Conservation (phyloP, 2,113 vertebrate genomes). For the Rissa tridactyla region DNA sequence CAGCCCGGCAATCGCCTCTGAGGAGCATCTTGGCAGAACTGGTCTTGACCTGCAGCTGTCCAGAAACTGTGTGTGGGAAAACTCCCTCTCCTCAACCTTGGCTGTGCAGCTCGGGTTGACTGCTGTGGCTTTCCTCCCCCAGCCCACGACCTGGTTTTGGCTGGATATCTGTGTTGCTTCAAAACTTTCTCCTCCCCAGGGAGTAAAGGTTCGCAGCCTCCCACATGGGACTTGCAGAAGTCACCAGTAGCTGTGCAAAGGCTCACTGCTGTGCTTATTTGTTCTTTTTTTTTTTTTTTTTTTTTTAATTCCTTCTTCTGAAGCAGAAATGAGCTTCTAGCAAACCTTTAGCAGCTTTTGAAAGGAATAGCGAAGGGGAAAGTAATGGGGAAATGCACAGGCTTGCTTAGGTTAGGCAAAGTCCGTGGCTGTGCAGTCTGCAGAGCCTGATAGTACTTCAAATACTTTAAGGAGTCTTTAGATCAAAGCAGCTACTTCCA, state of each 20-base stretch:
- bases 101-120: too few relatives aligned
- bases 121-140: background rate
- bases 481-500: background rate
- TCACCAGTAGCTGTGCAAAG: background rate
- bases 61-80: too few relatives aligned
- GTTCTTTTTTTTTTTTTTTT: background rate
- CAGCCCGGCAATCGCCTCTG: background rate
- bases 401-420: background rate
- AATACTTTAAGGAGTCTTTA: background rate
- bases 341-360: background rate
- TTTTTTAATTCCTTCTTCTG: too few relatives aligned
- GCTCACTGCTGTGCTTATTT: background rate
- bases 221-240: background rate
- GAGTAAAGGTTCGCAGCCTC: background rate
- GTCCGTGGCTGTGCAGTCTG: background rate
- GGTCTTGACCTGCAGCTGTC: background rate
- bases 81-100: background rate
- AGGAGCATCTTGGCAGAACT: background rate
- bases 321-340: background rate
- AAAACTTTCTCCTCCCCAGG: too few relatives aligned
- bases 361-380: rapidly evolving
- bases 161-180: background rate
- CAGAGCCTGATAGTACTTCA: background rate
- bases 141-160: background rate
- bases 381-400: background rate